Evolutionary conservation across 2,888 invertebrate genomes (phyloP).

Genomic region (Timandra comae): DNA sequence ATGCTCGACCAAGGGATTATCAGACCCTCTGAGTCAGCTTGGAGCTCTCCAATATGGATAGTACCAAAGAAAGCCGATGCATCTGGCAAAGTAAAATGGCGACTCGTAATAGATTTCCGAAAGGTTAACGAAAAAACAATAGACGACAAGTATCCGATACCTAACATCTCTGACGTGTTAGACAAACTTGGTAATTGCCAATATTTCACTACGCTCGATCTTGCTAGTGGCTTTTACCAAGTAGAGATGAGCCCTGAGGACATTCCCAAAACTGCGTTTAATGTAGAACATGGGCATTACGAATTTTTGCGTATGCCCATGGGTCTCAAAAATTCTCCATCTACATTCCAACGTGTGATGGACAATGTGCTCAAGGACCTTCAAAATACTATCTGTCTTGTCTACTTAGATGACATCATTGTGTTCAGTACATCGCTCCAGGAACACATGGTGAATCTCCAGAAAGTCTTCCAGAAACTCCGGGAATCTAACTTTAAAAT

Average conservation of each 20-base stretch:
- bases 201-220: too few species aligned
- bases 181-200: too few species aligned
- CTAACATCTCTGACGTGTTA: neutral
- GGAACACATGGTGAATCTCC: conserved; percentile 14
- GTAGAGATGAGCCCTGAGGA: neutral
- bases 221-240: too few species aligned
- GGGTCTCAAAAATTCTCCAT: neutral
- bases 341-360: conserved; percentile 28
- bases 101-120: conserved; percentile 1
- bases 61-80: too few species aligned
- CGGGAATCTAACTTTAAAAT: conserved; percentile 17
- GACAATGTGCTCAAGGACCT: conserved; percentile 12
- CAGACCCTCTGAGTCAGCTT: too few species aligned
- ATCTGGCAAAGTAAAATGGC: neutral
- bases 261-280: conserved; percentile 5
- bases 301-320: too few species aligned
- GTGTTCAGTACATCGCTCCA: conserved; percentile 19
- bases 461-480: conserved; percentile 12
- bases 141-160: neutral
- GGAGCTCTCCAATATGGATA: too few species aligned
- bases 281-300: conserved; percentile 5
- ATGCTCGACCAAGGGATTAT: too few species aligned
- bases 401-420: conserved; percentile 31
- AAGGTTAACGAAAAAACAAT: conserved; percentile 1
- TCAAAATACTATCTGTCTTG: conserved; percentile 2